Evolutionary conservation across 2,797 vertebrate genomes (phyloP).

Genomic region (Syngnathus acus): DNA sequence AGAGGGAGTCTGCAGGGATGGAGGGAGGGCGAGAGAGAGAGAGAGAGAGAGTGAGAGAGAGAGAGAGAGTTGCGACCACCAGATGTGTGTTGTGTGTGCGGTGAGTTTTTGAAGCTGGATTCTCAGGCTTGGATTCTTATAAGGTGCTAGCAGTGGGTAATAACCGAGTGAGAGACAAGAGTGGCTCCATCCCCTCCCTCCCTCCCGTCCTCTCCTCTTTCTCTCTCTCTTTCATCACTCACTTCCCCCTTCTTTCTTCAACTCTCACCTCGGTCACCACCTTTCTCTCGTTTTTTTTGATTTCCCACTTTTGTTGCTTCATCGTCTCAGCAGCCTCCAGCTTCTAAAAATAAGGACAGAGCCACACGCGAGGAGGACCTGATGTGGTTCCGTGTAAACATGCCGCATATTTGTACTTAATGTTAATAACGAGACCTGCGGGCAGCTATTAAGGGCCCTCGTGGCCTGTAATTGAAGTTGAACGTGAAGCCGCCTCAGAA

Average conservation of each 20-base stretch:
- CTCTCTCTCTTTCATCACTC: constrained; percentile 38
- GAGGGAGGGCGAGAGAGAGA: constrained; percentile 49
- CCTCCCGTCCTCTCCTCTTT: constrained; percentile 27
- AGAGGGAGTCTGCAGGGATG: constrained; percentile 53
- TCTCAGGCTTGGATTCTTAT: constrained; percentile 71
- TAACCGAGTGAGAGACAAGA: constrained; percentile 53
- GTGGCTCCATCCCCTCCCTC: constrained; percentile 39
- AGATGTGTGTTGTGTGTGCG: constrained; percentile 43
- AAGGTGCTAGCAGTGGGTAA: constrained; percentile 42
- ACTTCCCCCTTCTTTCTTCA: constrained; percentile 40
- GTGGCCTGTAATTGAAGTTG: background rate
- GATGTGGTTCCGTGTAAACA: constrained; percentile 42
- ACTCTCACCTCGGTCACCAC: constrained; percentile 36
- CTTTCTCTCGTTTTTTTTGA: constrained; percentile 4
- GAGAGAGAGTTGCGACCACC: constrained; percentile 49
- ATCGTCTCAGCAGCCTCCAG: constrained; percentile 56
- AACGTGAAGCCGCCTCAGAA: too few relatives aligned
- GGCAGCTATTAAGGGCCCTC: too few relatives aligned
- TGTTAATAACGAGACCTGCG: background rate
- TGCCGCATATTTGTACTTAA: constrained; percentile 1
- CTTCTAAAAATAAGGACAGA: constrained; percentile 63
- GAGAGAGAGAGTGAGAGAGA: constrained; percentile 33
- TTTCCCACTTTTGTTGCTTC: constrained; percentile 41
- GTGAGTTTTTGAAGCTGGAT: constrained; percentile 65
- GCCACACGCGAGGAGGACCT: constrained; percentile 44